phyloP scores from a whole-genome alignment of 2,888 invertebrate species.

The Cephonodes hylas region DNA sequence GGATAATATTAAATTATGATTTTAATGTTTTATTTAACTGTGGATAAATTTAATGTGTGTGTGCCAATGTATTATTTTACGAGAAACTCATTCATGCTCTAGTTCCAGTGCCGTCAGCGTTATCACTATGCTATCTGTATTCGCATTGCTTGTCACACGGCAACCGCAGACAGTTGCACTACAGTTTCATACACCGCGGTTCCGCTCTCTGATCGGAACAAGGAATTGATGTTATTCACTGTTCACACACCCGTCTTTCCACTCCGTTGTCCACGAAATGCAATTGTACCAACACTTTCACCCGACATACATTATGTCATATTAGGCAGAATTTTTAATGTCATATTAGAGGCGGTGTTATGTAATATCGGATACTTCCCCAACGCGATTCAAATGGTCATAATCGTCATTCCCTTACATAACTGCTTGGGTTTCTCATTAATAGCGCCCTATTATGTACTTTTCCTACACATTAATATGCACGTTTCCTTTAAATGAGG shows the following conservation, averaged over 20 bases:
- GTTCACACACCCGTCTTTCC: neutral
- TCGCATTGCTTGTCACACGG: constrained; percentile 9
- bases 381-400: neutral
- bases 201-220: constrained; percentile 38
- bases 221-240: constrained; percentile 20
- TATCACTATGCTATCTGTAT: constrained; percentile 15
- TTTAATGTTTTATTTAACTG: too few relatives aligned
- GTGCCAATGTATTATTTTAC: constrained; percentile 26
- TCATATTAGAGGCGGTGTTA: constrained; percentile 27
- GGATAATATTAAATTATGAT: too few relatives aligned
- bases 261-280: constrained; percentile 34
- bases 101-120: constrained; percentile 27
- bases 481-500: neutral
- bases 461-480: neutral
- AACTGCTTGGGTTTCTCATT: constrained; percentile 1
- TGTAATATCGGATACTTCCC: neutral
- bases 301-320: constrained; percentile 38
- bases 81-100: constrained; percentile 38
- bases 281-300: constrained; percentile 40
- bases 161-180: constrained; percentile 14
- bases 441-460: neutral
- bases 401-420: neutral
- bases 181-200: constrained; percentile 22
- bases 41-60: too few relatives aligned
- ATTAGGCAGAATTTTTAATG: constrained; percentile 29